Conservation (phyloP, 2,797 vertebrate species). For the Amphiprion clarkii region DNA sequence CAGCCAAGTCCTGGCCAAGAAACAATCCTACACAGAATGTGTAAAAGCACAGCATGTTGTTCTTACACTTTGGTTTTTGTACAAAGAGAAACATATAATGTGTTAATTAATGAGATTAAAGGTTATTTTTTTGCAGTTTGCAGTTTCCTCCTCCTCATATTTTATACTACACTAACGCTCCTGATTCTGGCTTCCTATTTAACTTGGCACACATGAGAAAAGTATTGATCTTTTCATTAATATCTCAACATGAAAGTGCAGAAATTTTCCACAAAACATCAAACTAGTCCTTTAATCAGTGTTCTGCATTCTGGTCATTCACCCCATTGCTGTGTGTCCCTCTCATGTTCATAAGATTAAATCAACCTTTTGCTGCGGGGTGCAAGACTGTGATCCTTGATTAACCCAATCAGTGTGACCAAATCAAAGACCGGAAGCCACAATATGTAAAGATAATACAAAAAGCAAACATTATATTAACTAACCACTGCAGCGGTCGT, state of each 20-base stretch:
- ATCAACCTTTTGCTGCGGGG: constrained; percentile 40
- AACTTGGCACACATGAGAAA: not conserved
- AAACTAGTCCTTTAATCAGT: constrained; percentile 49
- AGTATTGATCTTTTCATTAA: not conserved
- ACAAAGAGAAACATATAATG: no score
- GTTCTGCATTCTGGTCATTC: constrained; percentile 14
- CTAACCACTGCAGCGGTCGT: constrained; percentile 67
- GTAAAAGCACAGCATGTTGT: no score
- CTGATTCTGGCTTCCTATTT: not conserved
- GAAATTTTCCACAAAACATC: constrained; percentile 6
- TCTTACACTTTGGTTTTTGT: no score
- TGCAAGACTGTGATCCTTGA: constrained; percentile 46
- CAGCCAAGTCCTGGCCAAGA: no score
- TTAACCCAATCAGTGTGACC: constrained; percentile 64
- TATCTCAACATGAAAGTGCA: not conserved
- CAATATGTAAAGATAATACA: constrained; percentile 73
- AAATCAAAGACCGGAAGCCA: constrained; percentile 67
- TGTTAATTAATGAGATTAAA: no score
- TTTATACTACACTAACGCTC: not conserved
- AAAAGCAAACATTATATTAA: constrained; percentile 79
- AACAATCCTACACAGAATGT: no score
- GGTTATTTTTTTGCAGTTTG: no score
- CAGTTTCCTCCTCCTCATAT: not conserved
- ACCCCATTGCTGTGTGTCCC: not conserved
- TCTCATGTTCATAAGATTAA: constrained; percentile 20